Evolutionary conservation across 2,113 vertebrate species (phyloP).

Genomic region (Periophthalmodon schlosseri): DNA sequence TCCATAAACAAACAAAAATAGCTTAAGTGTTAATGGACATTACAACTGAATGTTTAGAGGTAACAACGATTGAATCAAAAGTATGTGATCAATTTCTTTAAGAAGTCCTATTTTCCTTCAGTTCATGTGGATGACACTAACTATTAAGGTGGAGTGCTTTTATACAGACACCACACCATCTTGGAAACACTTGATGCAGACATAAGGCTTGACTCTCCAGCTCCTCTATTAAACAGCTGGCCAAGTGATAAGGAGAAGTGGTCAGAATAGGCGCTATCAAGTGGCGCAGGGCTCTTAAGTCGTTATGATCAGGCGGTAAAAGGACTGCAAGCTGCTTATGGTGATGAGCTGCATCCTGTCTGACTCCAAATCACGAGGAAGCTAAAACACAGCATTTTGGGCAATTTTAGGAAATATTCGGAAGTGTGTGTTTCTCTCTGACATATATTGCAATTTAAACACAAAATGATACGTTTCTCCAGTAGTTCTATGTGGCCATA

Average conservation of each 20-base stretch:
- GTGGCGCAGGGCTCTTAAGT: conserved; percentile 12
- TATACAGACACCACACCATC: not conserved
- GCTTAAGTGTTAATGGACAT: not conserved
- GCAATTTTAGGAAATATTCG: no score
- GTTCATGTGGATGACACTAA: not conserved
- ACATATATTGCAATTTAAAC: no score
- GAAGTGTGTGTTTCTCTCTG: no score
- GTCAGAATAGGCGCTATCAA: not conserved
- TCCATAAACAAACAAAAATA: no score
- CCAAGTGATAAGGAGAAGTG: conserved; percentile 11
- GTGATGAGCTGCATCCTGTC: conserved; percentile 8
- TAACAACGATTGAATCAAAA: not conserved
- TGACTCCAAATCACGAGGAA: not conserved
- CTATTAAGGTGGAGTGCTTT: not conserved
- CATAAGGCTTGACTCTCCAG: conserved; percentile 3
- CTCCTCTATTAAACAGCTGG: conserved; percentile 10
- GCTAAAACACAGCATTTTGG: not conserved
- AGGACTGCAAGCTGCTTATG: conserved; percentile 7
- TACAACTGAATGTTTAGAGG: not conserved
- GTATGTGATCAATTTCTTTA: not conserved
- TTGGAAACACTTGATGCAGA: not conserved
- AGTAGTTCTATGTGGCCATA: no score
- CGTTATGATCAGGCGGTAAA: conserved; percentile 25
- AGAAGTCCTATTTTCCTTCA: not conserved
- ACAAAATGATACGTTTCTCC: no score